A percentile compares a stretch with the other conserved stretches of the same genome.
Conservation (phyloP, 2,797 vertebrate species). For the Calcarius lapponicus region DNA sequence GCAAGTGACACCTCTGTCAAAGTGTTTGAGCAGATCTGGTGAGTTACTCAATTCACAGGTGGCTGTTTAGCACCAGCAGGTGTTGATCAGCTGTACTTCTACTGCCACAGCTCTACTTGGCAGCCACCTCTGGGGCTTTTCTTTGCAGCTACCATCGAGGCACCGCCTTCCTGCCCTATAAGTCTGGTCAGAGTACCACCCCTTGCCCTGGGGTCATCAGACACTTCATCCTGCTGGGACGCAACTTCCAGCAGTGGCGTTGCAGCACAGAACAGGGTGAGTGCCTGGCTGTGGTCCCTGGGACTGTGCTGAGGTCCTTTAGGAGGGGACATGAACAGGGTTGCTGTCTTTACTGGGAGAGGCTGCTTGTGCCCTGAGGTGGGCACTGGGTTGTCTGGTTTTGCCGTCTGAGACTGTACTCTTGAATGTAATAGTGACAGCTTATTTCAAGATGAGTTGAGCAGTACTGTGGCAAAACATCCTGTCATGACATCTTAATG, state of each 20-base stretch:
- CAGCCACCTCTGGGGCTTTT: conserved; percentile 6
- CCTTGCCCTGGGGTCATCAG: conserved; percentile 78
- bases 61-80: background rate
- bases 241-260: conserved; percentile 95
- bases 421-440: background rate
- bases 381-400: background rate
- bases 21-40: conserved; percentile 89
- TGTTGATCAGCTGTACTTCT: background rate
- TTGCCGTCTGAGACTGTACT: background rate
- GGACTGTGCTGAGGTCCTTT: background rate
- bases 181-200: conserved; percentile 74
- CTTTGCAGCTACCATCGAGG: conserved; percentile 74
- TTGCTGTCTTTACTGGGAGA: background rate
- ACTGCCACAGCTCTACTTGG: background rate
- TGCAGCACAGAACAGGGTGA: conserved; percentile 92
- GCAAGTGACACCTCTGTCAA: conserved; percentile 90
- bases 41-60: background rate
- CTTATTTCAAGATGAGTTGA: background rate
- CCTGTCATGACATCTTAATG: background rate
- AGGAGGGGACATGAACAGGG: background rate
- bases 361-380: background rate
- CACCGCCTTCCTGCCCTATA: conserved; percentile 80
- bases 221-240: conserved; percentile 89
- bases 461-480: background rate
- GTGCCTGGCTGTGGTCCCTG: background rate